Evolutionary conservation across 2,113 vertebrate genomes (phyloP), one percentile per base, ranked within the genome.

Genomic region (Perccottus glenii): DNA sequence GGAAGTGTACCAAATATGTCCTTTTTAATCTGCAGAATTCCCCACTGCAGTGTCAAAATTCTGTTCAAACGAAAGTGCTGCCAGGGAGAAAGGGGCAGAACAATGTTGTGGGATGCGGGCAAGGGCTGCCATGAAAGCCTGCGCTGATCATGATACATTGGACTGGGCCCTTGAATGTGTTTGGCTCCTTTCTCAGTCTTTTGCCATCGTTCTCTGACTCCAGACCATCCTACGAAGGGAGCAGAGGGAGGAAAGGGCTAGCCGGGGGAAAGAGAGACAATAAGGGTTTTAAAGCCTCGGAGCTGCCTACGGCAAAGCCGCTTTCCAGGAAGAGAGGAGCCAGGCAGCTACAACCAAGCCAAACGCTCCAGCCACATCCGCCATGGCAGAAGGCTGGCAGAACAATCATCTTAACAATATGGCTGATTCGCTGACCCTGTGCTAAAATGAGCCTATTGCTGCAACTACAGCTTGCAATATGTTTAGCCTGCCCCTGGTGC

Each of bases 271-370:
- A 86, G 74, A 88, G 71, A 90, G 85, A 94, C 93, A 93, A 92
- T 92, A 90, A 90, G 84, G 87, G 83, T 87, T 89, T 91, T 91
- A 90, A 86, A 93, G 85, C 89, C 89, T 87, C 85, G 70, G 85
- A 83, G 90, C 85, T 84, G 91, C 91, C 92, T 92, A 89, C 85
- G 92, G 93, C 91, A 91, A 92, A 92, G 90, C 89, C 50, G 87
- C 88, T 92, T 91, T 90, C 81, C 84, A 87, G 85, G 85, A 83
- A 71, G 64, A 43, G 36, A 76, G 64, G 75, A 87, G 85, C 86
- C 87, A 86, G 85, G 79, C 88, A 75, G 88, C 67, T 79, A 32
- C 77, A 43, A 80, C 78, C 82, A 65, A 81, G 89, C 89, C 88
- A 88, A 88, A 76, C 77, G 81, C 83, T 90, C 83, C 87, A 90